These are phyloP conservation scores for Tryphoninae sp. DNA, from an alignment of 2,888 invertebrate species.

Conservation along the genomic window DNA sequence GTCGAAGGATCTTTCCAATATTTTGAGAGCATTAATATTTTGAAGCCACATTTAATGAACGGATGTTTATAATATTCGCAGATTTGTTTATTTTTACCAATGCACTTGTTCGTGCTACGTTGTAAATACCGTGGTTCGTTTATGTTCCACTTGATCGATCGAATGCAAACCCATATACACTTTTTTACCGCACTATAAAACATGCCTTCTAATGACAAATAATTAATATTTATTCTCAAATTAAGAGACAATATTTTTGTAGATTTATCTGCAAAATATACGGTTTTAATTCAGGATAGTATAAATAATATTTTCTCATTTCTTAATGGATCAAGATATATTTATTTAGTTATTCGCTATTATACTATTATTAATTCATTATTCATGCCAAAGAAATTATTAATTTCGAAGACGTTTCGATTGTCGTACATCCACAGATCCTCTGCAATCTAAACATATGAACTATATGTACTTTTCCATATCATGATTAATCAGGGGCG, in stretches of 20 bases:
- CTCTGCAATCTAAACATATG: slow-evolving; percentile 35
- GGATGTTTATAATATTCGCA: not conserved
- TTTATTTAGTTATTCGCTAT: slow-evolving; percentile 45
- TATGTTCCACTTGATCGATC: slow-evolving; percentile 32
- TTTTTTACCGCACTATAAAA: slow-evolving; percentile 31
- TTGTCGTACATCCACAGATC: slow-evolving; percentile 17
- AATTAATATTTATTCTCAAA: slow-evolving; percentile 49
- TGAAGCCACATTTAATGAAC: not conserved
- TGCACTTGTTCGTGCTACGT: slow-evolving; percentile 4
- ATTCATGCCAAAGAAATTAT: slow-evolving; percentile 55
- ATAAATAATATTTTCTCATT: slow-evolving; percentile 12
- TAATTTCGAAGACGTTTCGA: slow-evolving; percentile 31
- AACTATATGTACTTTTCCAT: slow-evolving; percentile 33
- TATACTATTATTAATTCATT: slow-evolving; percentile 59
- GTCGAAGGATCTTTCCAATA: not conserved
- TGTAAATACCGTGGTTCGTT: slow-evolving; percentile 17
- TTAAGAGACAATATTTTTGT: slow-evolving; percentile 1
- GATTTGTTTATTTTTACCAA: slow-evolving; percentile 1
- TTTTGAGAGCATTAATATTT: not conserved
- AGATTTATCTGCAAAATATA: not conserved
- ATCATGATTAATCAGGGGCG: slow-evolving; percentile 39
- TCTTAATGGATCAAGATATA: slow-evolving; percentile 54
- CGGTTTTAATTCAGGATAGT: not conserved
- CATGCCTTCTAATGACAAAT: slow-evolving; percentile 53
- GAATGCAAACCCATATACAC: slow-evolving; percentile 11